Evolutionary conservation across 2,888 invertebrate genomes (phyloP), one percentile per base, ranked within the genome.

Genomic region (Hydriomena furcata): DNA sequence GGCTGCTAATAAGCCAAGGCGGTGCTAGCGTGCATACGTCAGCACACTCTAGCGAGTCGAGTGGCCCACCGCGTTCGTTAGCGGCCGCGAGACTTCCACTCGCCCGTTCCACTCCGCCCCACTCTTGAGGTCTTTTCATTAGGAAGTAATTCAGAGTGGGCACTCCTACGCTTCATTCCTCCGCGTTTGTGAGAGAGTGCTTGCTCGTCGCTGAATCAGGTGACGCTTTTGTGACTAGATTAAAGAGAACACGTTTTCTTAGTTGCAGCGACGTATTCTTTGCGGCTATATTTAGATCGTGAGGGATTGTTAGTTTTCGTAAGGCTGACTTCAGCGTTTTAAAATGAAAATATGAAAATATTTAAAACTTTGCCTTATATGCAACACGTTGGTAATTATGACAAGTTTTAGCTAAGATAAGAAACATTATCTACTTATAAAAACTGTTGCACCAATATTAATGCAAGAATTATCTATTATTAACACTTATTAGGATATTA

Each of bases 101-200:
- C 71, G 66, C 68, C 36, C 61, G 67, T 69, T 70, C 75, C 73
- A 75, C 83, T 80, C 78, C 71, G 75, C 73, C 77, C 79, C 80
- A 83, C 86, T 85, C 79, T 76, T 79, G 76, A 71, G 78, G 84
- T 87, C 88, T 88, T 88, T 90, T 90, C 89, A 89, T 89, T 90
- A 89, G 88, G 87, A 88, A 90, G 87, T 89, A 89, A 89, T 89
- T 87, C 84, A 79, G 87, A 88, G 87, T 82, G 78, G 82, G 80
- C 82, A 80, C 86, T 85, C 85, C 86, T 84, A 80, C 83, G 85
- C 82, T 85, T 84, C 89, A 87, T 90, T 87, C 86, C 85, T 88
- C 74, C 79, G 75, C 79, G 85, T 82, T 84, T 84, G 83, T 82
- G 73, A 73, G 71, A 79, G 86, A 78, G 87, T 82, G 72, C 86